Percentiles rank a stretch among this genome's conserved stretches.
Conservation (phyloP, 2,797 vertebrate species). For the Gobionotothen gibberifrons region DNA sequence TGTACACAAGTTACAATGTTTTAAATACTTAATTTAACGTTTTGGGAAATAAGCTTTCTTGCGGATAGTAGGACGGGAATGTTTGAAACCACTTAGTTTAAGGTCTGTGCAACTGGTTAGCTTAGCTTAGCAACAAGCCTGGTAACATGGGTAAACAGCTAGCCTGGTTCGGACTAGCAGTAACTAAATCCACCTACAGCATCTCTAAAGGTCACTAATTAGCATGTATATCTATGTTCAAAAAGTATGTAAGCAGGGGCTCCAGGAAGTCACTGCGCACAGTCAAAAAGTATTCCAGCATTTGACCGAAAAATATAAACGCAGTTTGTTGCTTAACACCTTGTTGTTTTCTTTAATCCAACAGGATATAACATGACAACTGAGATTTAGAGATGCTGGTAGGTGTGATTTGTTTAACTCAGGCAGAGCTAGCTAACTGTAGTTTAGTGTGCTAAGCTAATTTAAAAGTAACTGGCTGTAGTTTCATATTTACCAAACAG, state of each 20-base stretch:
- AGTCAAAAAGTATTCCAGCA: not conserved
- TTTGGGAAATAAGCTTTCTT: not conserved
- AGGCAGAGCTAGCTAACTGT: not conserved
- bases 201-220: not conserved
- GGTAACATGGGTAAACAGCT: not conserved
- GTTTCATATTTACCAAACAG: not conserved
- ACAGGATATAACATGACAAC: not conserved
- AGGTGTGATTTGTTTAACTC: not conserved
- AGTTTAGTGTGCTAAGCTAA: conserved; percentile 17
- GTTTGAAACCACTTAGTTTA: not conserved
- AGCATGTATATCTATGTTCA: not conserved
- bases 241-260: not conserved
- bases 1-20: conserved; percentile 12
- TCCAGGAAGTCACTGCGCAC: not conserved
- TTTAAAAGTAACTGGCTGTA: not conserved
- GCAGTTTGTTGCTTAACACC: not conserved
- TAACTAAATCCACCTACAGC: conserved; percentile 1
- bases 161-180: not conserved
- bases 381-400: not conserved
- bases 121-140: conserved; percentile 7
- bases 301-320: not conserved
- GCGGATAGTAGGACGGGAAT: not conserved
- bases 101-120: not conserved
- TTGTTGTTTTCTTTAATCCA: conserved; percentile 1
- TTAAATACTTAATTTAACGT: conserved; percentile 10